Conservation (phyloP, 2,113 vertebrate genomes). For the Myxocyprinus asiaticus region DNA sequence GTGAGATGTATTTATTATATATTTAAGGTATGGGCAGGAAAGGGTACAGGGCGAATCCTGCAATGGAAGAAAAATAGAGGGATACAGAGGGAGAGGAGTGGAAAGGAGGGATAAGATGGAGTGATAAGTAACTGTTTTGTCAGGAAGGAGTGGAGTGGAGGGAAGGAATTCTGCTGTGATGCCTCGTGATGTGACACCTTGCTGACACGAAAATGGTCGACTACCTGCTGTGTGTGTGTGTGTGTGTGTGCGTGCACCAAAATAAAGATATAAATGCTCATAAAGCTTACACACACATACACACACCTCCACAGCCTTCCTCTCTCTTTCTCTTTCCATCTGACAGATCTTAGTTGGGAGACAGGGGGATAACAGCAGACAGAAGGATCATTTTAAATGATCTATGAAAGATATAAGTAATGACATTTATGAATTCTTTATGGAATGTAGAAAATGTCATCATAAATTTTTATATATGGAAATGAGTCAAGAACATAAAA, state of each 20-base stretch:
- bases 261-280: slow-evolving; percentile 8
- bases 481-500: slow-evolving; percentile 81
- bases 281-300: background rate
- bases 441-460: slow-evolving; percentile 79
- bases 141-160: slow-evolving; percentile 21
- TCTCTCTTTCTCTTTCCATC: slow-evolving; percentile 38
- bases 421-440: slow-evolving; percentile 86
- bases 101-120: slow-evolving; percentile 40
- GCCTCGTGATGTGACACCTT: slow-evolving; percentile 34
- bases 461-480: slow-evolving; percentile 81
- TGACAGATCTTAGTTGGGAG: slow-evolving; percentile 64
- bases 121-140: slow-evolving; percentile 36
- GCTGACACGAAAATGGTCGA: slow-evolving; percentile 39
- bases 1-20: background rate
- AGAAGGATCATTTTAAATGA: slow-evolving; percentile 81
- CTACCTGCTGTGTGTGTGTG: background rate
- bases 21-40: background rate
- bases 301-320: slow-evolving; percentile 43
- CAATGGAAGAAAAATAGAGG: background rate
- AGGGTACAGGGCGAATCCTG: background rate
- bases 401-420: slow-evolving; percentile 83
- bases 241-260: slow-evolving; percentile 12
- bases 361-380: slow-evolving; percentile 69
- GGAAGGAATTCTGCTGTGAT: slow-evolving; percentile 37
- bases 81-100: background rate